These are phyloP conservation scores for Notocelia uddmanniana DNA, from an alignment of 2,888 invertebrate genomes.

Conservation along the genomic window DNA sequence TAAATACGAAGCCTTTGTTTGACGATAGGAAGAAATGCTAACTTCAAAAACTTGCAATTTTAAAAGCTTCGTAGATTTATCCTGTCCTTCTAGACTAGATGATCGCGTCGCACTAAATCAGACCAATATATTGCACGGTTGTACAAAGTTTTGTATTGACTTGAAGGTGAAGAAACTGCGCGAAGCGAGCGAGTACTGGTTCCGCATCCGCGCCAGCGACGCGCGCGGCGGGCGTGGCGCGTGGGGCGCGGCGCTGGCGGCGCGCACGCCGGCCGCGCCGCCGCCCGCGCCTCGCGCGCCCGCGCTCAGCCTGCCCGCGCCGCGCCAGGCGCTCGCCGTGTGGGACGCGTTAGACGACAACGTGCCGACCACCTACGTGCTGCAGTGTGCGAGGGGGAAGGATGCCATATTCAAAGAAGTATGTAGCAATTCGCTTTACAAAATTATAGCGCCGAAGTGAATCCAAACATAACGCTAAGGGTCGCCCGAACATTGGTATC, in stretches of 20 bases:
- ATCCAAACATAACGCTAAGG: too few relatives aligned
- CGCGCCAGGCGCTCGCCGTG: conserved; percentile 67
- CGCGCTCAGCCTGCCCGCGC: conserved; percentile 82
- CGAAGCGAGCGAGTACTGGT: conserved; percentile 93
- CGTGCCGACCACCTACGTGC: conserved; percentile 85
- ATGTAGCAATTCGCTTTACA: conserved; percentile 4
- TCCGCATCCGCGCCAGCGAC: conserved; percentile 94
- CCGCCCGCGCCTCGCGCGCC: conserved; percentile 93
- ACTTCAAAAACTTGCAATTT: too few relatives aligned
- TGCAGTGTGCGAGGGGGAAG: conserved; percentile 86
- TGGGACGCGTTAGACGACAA: conserved; percentile 88
- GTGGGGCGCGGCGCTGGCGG: conserved; percentile 89
- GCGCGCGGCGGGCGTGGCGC: conserved; percentile 93
- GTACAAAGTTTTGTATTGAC: neutral
- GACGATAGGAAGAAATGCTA: too few relatives aligned
- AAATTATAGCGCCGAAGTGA: too few relatives aligned
- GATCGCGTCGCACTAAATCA: too few relatives aligned
- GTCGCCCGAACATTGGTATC: too few relatives aligned
- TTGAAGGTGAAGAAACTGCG: conserved; percentile 89
- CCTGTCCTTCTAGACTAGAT: too few relatives aligned
- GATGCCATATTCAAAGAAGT: conserved; percentile 74
- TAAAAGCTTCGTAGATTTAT: too few relatives aligned
- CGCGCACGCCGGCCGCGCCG: conserved; percentile 91
- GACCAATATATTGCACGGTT: too few relatives aligned
- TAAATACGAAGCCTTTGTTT: too few relatives aligned